A percentile compares a stretch with the other conserved stretches of the same genome.
These are phyloP conservation scores for Helobdella robusta DNA, from an alignment of 2,888 invertebrate genomes.

Conservation along the genomic window DNA sequence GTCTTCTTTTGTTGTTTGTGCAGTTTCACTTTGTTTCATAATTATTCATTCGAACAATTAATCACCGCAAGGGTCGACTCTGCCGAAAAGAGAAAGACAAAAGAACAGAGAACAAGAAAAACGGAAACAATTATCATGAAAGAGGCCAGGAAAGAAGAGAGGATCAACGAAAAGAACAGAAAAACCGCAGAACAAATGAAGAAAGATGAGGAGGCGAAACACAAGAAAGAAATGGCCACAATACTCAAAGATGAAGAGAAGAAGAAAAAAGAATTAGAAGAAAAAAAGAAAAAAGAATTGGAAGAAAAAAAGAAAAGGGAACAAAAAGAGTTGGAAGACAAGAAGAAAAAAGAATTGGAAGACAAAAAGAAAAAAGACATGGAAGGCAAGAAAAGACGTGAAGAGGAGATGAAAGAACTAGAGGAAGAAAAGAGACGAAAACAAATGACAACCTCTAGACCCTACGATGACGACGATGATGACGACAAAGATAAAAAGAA, in stretches of 20 bases:
- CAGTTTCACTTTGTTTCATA: too few relatives aligned
- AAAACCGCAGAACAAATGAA: too few relatives aligned
- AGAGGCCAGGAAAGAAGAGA: neutral
- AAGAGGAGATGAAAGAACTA: conserved; percentile 10
- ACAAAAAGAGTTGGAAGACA: neutral
- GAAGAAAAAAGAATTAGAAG: neutral
- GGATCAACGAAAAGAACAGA: neutral
- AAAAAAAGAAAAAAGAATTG: neutral
- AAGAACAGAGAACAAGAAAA: neutral
- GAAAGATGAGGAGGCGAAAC: neutral
- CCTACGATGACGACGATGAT: too few relatives aligned
- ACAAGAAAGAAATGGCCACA: neutral
- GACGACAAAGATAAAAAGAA: too few relatives aligned
- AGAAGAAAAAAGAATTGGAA: neutral
- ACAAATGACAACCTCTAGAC: too few relatives aligned
- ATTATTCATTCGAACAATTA: too few relatives aligned
- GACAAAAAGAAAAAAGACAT: neutral
- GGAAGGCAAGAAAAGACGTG: neutral
- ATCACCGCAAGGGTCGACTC: too few relatives aligned
- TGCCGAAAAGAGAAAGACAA: neutral
- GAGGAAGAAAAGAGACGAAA: conserved; percentile 5
- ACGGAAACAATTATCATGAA: neutral
- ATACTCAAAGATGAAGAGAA: neutral
- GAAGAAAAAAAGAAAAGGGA: neutral
- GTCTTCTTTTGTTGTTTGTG: too few relatives aligned